These are phyloP conservation scores for Verasper variegatus DNA, from an alignment of 2,113 vertebrate genomes.

Conservation along the genomic window DNA sequence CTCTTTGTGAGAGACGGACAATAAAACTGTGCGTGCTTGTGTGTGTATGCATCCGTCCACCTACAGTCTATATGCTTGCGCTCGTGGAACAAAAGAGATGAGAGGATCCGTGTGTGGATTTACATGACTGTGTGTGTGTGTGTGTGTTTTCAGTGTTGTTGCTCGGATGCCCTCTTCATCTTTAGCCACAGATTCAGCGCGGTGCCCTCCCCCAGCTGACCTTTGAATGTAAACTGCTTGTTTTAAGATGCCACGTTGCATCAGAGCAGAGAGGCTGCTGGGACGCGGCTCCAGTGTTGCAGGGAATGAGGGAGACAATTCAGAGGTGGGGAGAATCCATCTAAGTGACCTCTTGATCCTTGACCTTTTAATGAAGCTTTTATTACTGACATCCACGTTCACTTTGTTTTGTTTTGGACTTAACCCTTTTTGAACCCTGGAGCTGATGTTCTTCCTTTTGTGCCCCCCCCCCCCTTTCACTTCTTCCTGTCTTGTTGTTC, in stretches of 20 bases:
- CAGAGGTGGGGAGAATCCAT: slow-evolving; percentile 68
- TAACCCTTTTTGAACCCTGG: slow-evolving; percentile 59
- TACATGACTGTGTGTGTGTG: slow-evolving; percentile 25
- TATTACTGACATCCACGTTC: slow-evolving; percentile 68
- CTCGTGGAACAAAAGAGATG: not conserved
- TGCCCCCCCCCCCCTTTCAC: not conserved
- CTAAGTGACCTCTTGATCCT: slow-evolving; percentile 69
- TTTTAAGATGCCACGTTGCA: slow-evolving; percentile 80
- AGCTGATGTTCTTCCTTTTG: slow-evolving; percentile 5
- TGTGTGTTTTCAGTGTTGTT: slow-evolving; percentile 14
- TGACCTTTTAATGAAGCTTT: slow-evolving; percentile 77
- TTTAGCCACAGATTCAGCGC: slow-evolving; percentile 38
- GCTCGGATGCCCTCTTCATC: slow-evolving; percentile 40
- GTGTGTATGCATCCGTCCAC: slow-evolving; percentile 6
- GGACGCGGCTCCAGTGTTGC: slow-evolving; percentile 61
- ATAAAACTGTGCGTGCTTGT: not conserved
- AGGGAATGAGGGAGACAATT: slow-evolving; percentile 65
- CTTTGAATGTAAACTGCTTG: slow-evolving; percentile 80
- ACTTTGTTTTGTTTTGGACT: slow-evolving; percentile 64
- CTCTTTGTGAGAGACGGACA: slow-evolving; percentile 26
- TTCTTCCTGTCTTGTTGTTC: slow-evolving; percentile 16
- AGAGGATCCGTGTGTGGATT: slow-evolving; percentile 6
- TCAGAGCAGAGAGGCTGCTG: slow-evolving; percentile 60
- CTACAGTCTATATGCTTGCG: slow-evolving; percentile 15
- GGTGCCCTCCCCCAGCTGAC: slow-evolving; percentile 72